Conservation (phyloP, 2,888 invertebrate genomes). For the Athrips mouffetella region DNA sequence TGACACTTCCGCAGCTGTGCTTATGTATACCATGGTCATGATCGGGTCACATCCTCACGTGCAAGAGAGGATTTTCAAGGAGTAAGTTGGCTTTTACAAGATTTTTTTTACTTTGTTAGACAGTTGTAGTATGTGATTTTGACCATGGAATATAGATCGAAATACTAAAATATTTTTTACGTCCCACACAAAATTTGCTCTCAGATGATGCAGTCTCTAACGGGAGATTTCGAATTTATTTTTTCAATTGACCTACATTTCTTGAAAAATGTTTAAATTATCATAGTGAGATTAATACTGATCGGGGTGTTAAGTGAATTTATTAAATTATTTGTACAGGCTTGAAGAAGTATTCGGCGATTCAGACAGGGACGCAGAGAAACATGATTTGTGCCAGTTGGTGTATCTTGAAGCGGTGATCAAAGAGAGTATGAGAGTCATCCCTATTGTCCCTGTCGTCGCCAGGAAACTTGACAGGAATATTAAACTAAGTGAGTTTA, state of each 20-base stretch:
- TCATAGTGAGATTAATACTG: too few relatives aligned
- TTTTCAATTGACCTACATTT: too few relatives aligned
- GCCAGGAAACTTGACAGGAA: slow-evolving; percentile 47
- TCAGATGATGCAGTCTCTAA: too few relatives aligned
- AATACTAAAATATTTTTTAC: too few relatives aligned
- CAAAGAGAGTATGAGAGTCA: slow-evolving; percentile 55
- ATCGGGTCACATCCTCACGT: slow-evolving; percentile 60
- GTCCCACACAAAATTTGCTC: too few relatives aligned
- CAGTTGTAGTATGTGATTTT: too few relatives aligned
- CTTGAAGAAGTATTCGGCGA: slow-evolving; percentile 45
- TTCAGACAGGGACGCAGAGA: slow-evolving; percentile 47
- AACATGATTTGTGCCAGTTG: slow-evolving; percentile 47
- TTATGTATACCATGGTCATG: slow-evolving; percentile 59
- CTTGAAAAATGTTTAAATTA: too few relatives aligned
- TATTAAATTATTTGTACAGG: slow-evolving; percentile 31
- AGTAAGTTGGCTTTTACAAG: slow-evolving; percentile 40
- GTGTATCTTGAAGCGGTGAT: slow-evolving; percentile 56
- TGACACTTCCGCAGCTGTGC: slow-evolving; percentile 64
- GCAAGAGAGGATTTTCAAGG: slow-evolving; percentile 51
- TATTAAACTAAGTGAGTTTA: slow-evolving; percentile 53
- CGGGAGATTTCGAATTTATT: too few relatives aligned
- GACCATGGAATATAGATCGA: too few relatives aligned
- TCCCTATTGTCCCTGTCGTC: slow-evolving; percentile 49
- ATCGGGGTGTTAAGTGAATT: too few relatives aligned
- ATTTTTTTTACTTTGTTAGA: neutral